Conservation (phyloP, 2,888 invertebrate genomes). For the Dryobota labecula region DNA sequence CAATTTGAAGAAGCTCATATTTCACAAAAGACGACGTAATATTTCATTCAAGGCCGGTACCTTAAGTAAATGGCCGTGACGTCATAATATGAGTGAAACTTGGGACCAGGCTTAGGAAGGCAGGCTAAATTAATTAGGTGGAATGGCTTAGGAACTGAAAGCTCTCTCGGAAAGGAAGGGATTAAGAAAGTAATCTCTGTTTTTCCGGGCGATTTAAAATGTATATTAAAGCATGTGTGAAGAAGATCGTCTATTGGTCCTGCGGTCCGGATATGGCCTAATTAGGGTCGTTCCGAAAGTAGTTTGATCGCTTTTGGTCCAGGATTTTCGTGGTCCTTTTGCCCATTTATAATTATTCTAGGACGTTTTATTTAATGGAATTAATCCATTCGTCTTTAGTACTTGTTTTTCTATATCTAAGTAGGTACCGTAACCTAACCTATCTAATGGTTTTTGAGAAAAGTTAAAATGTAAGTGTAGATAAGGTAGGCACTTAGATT, state of each 20-base stretch:
- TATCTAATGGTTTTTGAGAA: neutral
- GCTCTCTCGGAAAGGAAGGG: conserved; percentile 52
- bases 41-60: conserved; percentile 34
- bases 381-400: neutral
- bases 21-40: conserved; percentile 40
- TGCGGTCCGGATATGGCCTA: conserved; percentile 18
- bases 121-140: conserved; percentile 58
- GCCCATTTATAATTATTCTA: neutral
- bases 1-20: conserved; percentile 39
- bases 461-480: neutral
- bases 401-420: neutral
- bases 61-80: conserved; percentile 31
- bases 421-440: too few relatives aligned
- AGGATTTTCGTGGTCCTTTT: neutral
- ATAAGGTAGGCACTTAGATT: neutral
- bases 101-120: conserved; percentile 31
- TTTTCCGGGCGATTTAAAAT: conserved; percentile 54
- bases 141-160: conserved; percentile 46
- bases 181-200: conserved; percentile 45
- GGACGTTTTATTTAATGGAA: neutral
- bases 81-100: conserved; percentile 43
- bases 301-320: conserved; percentile 22
- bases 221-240: conserved; percentile 42
- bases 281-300: conserved; percentile 26
- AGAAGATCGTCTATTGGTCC: neutral